Base-by-base conservation (phyloP, 2,797 vertebrate species). In the Columba guinea region DNA sequence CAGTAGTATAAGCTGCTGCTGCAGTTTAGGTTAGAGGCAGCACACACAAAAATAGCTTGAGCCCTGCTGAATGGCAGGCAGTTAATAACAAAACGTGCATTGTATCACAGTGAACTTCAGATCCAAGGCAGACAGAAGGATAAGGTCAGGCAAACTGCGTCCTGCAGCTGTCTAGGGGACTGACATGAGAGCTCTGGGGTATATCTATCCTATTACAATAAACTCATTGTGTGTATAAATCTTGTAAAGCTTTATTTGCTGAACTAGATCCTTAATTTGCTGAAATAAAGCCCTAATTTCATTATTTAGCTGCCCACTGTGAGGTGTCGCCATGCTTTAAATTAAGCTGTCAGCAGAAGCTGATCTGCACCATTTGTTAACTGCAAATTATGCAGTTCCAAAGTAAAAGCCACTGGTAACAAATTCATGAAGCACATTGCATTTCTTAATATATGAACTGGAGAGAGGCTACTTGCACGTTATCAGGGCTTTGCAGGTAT, bases 201-300 rank as follows among this genome's bases (percentile, higher is more conserved):
- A 3, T 80, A 78, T 73, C 83, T 89, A 70, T 75, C 55, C 69
- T 60, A 81, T 87, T 94, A 87, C 78, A 90, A 90, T 64, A 83
- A 93, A 93, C 51, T 35, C 32, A 35, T 8, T 39, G 48, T 28
- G 13, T 73, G 58, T 46, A 69, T 85, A 93, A 95, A 89, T 63
- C 83, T 86, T 80, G 70, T 86, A 92, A 92, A 77, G 17, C 71
- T 94, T 89, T 89, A 91, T 91, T 89, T 96, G 63, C 55, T 9
- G 6, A 90, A 87, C 84, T 77, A 55, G 84, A 90, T 69, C 77
- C 80, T 67, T 80, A 92, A 94, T 93, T 92, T 94, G 67, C 59
- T 73, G 59, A 90, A 92, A 94, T 86, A 96, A 92, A 92, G 58
- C 58, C 78, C 35, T 90, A 90, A 93, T 96, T 95, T 95, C 49